These are phyloP conservation scores for Choloepus hoffmanni DNA, from an alignment of 2,113 vertebrate genomes.

Conservation along the genomic window DNA sequence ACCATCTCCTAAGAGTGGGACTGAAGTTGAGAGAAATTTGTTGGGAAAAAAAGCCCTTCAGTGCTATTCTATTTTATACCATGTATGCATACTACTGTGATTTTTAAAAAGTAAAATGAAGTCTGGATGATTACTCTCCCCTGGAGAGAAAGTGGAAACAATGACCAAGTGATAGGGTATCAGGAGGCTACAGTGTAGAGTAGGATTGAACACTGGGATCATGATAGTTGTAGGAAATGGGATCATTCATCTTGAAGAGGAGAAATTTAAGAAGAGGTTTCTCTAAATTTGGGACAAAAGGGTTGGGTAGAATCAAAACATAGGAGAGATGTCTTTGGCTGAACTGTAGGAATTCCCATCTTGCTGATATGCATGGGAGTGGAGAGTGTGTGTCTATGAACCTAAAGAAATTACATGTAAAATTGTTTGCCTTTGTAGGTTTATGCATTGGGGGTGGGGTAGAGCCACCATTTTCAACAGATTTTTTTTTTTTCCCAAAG, in stretches of 20 bases:
- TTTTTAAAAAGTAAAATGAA: neutral
- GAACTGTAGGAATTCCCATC: neutral
- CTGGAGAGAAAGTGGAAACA: neutral
- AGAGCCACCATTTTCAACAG: neutral
- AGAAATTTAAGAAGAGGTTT: neutral
- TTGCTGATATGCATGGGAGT: neutral
- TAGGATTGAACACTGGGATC: neutral
- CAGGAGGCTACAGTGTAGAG: neutral
- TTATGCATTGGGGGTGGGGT: neutral
- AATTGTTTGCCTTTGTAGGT: neutral
- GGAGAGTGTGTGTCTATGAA: neutral
- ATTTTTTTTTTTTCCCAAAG: neutral
- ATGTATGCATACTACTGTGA: neutral
- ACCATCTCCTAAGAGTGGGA: neutral
- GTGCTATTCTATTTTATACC: neutral
- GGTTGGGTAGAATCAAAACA: neutral
- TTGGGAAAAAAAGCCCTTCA: neutral
- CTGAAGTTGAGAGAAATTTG: neutral
- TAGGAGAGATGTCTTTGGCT: neutral
- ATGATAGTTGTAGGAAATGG: neutral
- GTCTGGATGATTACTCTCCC: neutral
- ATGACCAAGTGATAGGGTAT: neutral
- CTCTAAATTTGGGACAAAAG: neutral
- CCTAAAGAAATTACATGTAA: neutral
- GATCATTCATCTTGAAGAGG: neutral